Base-by-base conservation (phyloP, 2,113 vertebrate genomes). In the Labeo rohita region DNA sequence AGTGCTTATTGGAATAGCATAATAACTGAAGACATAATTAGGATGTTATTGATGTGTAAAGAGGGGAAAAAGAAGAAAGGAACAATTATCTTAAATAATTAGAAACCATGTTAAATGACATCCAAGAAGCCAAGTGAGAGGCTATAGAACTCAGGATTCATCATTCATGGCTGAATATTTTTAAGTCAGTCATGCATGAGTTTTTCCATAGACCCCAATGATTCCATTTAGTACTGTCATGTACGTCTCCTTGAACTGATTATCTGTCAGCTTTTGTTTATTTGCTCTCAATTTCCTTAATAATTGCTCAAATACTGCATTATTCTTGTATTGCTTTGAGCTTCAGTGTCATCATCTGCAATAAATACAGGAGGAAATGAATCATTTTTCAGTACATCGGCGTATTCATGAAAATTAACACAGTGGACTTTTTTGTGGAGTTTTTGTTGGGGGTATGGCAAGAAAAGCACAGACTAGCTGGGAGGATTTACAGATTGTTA, bases 1-100 rank as follows among this genome's bases (percentile, higher is more conserved):
- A 87, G 88, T 85, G 78, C 80, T 85, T 89, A 91, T 90, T 88
- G 88, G 85, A 89, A 86, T 45, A 78, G 87, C 82, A 56, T 85
- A 89, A 90, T 89, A 89, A 89, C 87, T 84, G 78, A 88, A 87
- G 85, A 85, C 87, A 85, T 89, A 87, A 92, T 90, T 89, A 87
- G 75, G 54, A 90, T 80, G 50, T 91, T 91, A 90, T 89, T 89
- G 87, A 90, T 89, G 86, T 90, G 87, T 66, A 85, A 80, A 80
- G 59, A 77, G 39, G 72, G 49, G n/a, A 6, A 66, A 43, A 10
- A 45, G 10, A 70, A 81, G n/a, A 50, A 54, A 45, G n/a, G 61
- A 86, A 82, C n/a, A 80, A 81, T 72, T 21, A 45, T 80, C 82
- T 78, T 81, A 66, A 87, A 83, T 63, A 49, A 84, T 84, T 78